Percentiles rank a stretch among this genome's conserved stretches.
Evolutionary conservation across 2,113 vertebrate genomes (phyloP).

Genomic region (Rhea pennata): DNA sequence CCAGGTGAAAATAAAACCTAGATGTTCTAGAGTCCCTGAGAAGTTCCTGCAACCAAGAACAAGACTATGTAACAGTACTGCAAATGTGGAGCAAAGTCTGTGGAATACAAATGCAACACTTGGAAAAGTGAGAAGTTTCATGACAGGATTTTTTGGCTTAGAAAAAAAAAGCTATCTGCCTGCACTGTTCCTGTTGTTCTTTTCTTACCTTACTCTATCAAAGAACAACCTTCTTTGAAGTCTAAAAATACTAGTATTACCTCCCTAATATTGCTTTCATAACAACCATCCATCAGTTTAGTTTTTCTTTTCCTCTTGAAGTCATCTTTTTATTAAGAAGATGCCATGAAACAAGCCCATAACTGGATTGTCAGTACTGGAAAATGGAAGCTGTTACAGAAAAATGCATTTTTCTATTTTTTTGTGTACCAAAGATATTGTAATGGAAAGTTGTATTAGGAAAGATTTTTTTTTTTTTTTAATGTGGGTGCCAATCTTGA

Average conservation of each 20-base stretch:
- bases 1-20: slow-evolving; percentile 76
- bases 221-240: background rate
- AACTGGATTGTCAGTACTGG: background rate
- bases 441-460: background rate
- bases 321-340: background rate
- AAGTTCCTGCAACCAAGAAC: slow-evolving; percentile 81
- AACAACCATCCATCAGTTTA: background rate
- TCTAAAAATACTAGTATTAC: background rate
- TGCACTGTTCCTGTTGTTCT: background rate
- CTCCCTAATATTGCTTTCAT: background rate
- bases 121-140: background rate
- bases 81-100: background rate
- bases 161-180: background rate
- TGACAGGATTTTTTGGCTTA: background rate
- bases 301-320: background rate
- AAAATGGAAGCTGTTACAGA: background rate
- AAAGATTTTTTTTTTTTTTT: background rate
- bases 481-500: too few species aligned
- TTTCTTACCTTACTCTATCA: background rate
- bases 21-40: slow-evolving; percentile 56
- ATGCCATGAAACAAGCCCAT: background rate
- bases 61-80: background rate
- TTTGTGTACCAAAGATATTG: background rate
- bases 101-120: background rate
- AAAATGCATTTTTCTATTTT: background rate